Conservation (phyloP, 2,888 invertebrate genomes). For the Rotaria macrura region DNA sequence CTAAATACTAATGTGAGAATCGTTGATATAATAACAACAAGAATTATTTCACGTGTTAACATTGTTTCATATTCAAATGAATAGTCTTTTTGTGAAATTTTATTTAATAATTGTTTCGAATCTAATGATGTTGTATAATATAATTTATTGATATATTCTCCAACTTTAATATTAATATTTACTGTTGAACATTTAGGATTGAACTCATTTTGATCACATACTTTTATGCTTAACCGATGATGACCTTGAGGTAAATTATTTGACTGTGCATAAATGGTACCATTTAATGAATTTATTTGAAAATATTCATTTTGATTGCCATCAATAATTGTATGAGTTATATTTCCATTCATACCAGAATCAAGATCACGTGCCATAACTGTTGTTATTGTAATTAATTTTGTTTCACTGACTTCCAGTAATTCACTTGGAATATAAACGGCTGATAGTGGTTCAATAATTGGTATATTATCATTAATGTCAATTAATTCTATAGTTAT, state of each 20-base stretch:
- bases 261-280: not conserved
- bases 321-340: not conserved
- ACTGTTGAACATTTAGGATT: not conserved
- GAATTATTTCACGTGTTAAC: not conserved
- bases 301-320: constrained; percentile 5
- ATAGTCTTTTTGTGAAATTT: not conserved
- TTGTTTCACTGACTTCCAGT: not conserved
- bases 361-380: not conserved
- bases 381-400: not conserved
- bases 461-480: constrained; percentile 35
- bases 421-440: constrained; percentile 3
- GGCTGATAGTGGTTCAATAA: not conserved
- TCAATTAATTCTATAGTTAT: constrained; percentile 34
- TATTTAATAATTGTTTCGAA: not conserved
- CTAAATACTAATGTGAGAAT: not conserved
- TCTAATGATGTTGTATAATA: not conserved
- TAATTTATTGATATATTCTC: constrained; percentile 1
- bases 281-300: not conserved
- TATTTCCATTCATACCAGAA: not conserved
- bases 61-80: not conserved
- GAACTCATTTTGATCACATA: not conserved
- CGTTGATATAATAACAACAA: not conserved
- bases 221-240: not conserved
- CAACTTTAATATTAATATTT: constrained; percentile 1
- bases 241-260: constrained; percentile 9